phyloP scores from a whole-genome alignment of 1,140 invertebrate species.

The Reticulitermes speratus region DNA sequence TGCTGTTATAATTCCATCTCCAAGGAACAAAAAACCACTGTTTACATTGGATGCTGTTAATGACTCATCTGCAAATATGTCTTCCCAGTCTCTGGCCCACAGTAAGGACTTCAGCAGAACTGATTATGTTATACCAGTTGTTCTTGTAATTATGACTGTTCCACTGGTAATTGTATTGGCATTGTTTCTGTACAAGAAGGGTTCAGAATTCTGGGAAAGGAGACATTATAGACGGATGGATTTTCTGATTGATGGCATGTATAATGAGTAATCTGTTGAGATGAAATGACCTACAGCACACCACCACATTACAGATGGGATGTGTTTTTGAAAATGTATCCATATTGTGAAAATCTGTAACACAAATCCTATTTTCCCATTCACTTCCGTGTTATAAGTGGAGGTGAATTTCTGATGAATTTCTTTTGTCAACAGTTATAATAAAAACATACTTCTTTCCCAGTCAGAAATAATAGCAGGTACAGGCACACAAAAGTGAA shows the following conservation, averaged over 20 bases:
- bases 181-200: constrained; percentile 61
- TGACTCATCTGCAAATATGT: neutral
- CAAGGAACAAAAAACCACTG: neutral
- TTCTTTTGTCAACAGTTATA: too few relatives aligned
- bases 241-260: constrained; percentile 77
- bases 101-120: neutral
- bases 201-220: constrained; percentile 72
- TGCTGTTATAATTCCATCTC: too few relatives aligned
- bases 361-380: too few relatives aligned
- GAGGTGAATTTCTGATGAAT: too few relatives aligned
- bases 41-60: neutral
- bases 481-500: too few relatives aligned
- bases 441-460: too few relatives aligned
- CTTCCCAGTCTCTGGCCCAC: neutral
- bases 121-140: constrained; percentile 57
- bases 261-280: constrained; percentile 60
- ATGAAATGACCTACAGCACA: too few relatives aligned
- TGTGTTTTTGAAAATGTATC: too few relatives aligned
- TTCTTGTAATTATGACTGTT: constrained; percentile 62
- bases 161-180: constrained; percentile 61
- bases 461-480: too few relatives aligned
- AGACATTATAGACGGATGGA: constrained; percentile 77
- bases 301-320: too few relatives aligned
- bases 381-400: too few relatives aligned
- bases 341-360: too few relatives aligned